Evolutionary conservation across 2,888 invertebrate species (phyloP), one percentile per base, ranked within the genome.

Genomic region (Rhodophaea formosa): DNA sequence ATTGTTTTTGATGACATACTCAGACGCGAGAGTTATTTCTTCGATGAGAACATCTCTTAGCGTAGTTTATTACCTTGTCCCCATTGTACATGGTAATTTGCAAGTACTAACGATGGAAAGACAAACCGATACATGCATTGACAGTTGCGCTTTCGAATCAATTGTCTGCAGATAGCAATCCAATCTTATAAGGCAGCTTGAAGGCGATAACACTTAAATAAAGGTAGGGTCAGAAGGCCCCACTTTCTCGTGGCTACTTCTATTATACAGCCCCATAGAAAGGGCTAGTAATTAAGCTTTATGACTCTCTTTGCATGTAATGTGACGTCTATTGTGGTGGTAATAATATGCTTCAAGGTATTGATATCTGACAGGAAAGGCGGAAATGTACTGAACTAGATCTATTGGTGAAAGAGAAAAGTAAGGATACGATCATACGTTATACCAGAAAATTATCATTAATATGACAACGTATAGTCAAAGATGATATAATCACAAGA

Each of bases 1-100:
- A 80, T 81, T 84, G 84, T 84, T 83, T 76, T 66, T 61, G 61
- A 65, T 79, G 80, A 75, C 70, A 73, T 75, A 76, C 73, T 8
- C 57, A 66, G 62, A 59, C n/a, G 59, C 59, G 67, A 65, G 68
- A 62, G 62, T 65, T 44, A 35, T 55, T 44, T 45, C 45, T 45
- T 46, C 17, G 30, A 12, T 53, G 44, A 23, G 53, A 53, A 53
- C 15, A 51, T 39, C 12, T 46, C 6, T 8, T 17, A 6, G 7
- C n/a, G 32, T 62, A 59, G 62, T 57, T 62, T 60, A 62, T 66
- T 62, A 62, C 61, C 60, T 62, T 66, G 51, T 12, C 17, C 16
- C 35, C n/a, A 35, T 35, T 35, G 32, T 32, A 35, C 7, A 15
- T 51, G 16, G 60, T 62, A 61, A 61, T 43, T 53, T 32, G 12